A percentile compares a stretch with the other conserved stretches of the same genome.
These are phyloP conservation scores for Scortum barcoo DNA, from an alignment of 2,113 vertebrate genomes.

Conservation along the genomic window DNA sequence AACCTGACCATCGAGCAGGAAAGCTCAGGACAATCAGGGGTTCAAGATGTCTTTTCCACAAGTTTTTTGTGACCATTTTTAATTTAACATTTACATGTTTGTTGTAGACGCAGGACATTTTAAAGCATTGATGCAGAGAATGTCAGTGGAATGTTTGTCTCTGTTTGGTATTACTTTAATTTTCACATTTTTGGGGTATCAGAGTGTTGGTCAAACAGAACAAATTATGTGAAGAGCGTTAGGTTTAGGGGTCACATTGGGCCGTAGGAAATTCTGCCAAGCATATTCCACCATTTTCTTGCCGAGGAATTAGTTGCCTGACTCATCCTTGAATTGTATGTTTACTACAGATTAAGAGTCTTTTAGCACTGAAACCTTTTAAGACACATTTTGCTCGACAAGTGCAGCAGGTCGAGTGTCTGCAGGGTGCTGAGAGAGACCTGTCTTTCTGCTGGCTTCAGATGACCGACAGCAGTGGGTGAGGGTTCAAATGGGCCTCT, in stretches of 20 bases:
- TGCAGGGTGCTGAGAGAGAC: not conserved
- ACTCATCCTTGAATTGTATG: not conserved
- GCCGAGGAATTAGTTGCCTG: not conserved
- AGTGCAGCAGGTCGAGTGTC: not conserved
- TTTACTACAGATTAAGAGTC: not conserved
- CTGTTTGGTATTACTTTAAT: too few species aligned
- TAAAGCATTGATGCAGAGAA: not conserved
- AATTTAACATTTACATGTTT: not conserved
- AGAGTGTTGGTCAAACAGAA: not conserved
- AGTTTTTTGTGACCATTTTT: not conserved
- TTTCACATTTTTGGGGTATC: not conserved
- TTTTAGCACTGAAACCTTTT: not conserved
- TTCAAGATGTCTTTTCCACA: not conserved
- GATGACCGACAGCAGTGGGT: not conserved
- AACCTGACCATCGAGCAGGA: too few species aligned
- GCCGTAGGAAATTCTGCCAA: not conserved
- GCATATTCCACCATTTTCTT: not conserved
- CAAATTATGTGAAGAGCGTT: not conserved
- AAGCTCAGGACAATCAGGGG: not conserved
- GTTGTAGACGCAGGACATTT: not conserved
- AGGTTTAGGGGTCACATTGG: not conserved
- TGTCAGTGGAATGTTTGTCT: too few species aligned
- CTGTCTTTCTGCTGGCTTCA: not conserved
- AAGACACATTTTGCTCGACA: constrained; percentile 9
- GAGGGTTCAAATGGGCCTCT: constrained; percentile 25